Base-by-base conservation (phyloP, 2,797 vertebrate genomes). In the Tenualosa ilisha region DNA sequence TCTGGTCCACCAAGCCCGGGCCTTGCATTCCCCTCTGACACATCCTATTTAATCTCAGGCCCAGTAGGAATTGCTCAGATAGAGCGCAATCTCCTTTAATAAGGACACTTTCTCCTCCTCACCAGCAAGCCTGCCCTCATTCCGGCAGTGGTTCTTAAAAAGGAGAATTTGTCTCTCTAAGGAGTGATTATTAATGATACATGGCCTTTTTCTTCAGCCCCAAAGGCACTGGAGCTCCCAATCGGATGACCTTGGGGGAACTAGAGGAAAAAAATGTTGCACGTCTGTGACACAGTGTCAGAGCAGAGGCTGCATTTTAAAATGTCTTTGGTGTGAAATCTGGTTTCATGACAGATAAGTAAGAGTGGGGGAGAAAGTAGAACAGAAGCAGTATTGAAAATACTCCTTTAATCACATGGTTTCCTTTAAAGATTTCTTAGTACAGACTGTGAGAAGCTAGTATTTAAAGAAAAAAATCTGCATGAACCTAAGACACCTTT, bases 31-130 rank as follows among this genome's bases (percentile, higher is more conserved):
- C 94, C 93, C 89, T 92, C 90, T 94, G 93, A 95, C 89, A 91
- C 92, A 93, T 92, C 93, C 94, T 94, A 95, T 96, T 95, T 96
- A 95, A 94, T 95, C 93, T 93, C 88, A 79, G 87, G 93, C 92
- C 93, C 95, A 91, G 90, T 90, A 93, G 94, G 94, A 94, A 94
- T 95, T 92, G 92, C 92, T 93, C 91, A 89, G 92, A 93, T 91
- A 91, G 90, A 92, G 92, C 88, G 86, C 90, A 89, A 85, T 93
- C 91, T 94, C 93, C 86, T 93, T 93, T 94, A 96, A 95, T 94
- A 95, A 95, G 95, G 94, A 94, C 94, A 93, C 86, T 93, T 93
- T 93, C 89, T 94, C 91, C 91, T 89, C 91, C 89, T 91, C 87
- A 84, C 82, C 87, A 75, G 86, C 87, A 87, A 88, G 51, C 85